Conservation (phyloP, 1,140 invertebrate genomes). For the Drosophila dunni region DNA sequence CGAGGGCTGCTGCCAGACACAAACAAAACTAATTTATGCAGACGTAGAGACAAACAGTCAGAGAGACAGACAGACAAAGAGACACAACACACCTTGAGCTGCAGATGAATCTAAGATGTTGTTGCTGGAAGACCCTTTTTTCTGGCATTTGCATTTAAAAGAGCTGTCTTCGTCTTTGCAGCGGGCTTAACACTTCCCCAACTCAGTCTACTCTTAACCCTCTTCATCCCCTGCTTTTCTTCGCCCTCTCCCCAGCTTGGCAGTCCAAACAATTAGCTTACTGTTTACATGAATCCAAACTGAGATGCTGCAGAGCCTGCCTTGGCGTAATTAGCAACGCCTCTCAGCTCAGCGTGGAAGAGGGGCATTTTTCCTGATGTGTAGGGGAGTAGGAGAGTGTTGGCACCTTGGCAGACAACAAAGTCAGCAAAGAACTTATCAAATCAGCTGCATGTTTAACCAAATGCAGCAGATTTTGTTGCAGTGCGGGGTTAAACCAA, state of each 20-base stretch:
- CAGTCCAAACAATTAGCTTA: conserved; percentile 69
- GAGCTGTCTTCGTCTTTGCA: conserved; percentile 60
- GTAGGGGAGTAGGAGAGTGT: neutral
- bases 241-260: neutral
- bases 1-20: conserved; percentile 47
- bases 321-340: conserved; percentile 67
- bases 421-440: conserved; percentile 53
- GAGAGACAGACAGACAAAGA: conserved; percentile 7
- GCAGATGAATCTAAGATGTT: conserved; percentile 22
- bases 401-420: conserved; percentile 36
- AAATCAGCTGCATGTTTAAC: conserved; percentile 30
- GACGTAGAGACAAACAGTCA: conserved; percentile 33
- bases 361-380: neutral
- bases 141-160: conserved; percentile 72
- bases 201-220: conserved; percentile 2
- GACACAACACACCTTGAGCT: conserved; percentile 37
- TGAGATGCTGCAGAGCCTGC: conserved; percentile 43
- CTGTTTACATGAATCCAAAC: conserved; percentile 65
- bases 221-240: too few species aligned
- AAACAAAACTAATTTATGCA: conserved; percentile 77
- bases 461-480: conserved; percentile 23
- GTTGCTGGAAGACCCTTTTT: conserved; percentile 25
- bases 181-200: conserved; percentile 54
- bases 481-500: neutral
- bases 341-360: neutral